phyloP scores from a whole-genome alignment of 2,113 vertebrate genomes.

The Microtus richardsoni region DNA sequence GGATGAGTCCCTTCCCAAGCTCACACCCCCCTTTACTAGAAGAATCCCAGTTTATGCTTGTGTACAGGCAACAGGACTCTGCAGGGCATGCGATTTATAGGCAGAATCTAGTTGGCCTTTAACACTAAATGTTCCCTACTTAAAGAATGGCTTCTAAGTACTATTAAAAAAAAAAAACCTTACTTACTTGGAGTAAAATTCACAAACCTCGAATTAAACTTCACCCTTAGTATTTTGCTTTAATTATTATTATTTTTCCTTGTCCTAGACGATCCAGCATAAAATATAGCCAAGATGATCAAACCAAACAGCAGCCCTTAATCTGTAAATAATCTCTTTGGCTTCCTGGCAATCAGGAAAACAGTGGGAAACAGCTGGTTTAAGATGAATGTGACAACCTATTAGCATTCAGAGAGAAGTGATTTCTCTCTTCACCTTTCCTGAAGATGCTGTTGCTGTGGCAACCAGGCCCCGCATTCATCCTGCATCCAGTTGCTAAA shows the following conservation, averaged over 20 bases:
- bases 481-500: conserved; percentile 70
- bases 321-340: conserved; percentile 75
- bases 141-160: conserved; percentile 24
- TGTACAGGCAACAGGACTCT: neutral
- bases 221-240: conserved; percentile 16
- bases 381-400: conserved; percentile 73
- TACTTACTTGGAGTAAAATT: conserved; percentile 14
- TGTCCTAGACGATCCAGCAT: conserved; percentile 40
- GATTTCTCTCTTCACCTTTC: conserved; percentile 77
- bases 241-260: conserved; percentile 29
- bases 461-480: conserved; percentile 69
- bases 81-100: neutral
- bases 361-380: conserved; percentile 72
- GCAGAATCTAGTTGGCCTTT: neutral
- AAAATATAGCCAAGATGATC: conserved; percentile 57
- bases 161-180: neutral
- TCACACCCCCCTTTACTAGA: neutral
- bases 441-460: conserved; percentile 79
- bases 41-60: neutral
- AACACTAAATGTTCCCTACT: neutral
- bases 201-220: conserved; percentile 48
- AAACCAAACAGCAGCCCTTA: conserved; percentile 55
- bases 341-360: conserved; percentile 77
- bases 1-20: neutral
- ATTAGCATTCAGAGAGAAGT: conserved; percentile 81